Percentiles rank a stretch among this genome's conserved stretches.
Conservation (phyloP, 2,888 invertebrate genomes). For the Lepidocyrtinus sp. region DNA sequence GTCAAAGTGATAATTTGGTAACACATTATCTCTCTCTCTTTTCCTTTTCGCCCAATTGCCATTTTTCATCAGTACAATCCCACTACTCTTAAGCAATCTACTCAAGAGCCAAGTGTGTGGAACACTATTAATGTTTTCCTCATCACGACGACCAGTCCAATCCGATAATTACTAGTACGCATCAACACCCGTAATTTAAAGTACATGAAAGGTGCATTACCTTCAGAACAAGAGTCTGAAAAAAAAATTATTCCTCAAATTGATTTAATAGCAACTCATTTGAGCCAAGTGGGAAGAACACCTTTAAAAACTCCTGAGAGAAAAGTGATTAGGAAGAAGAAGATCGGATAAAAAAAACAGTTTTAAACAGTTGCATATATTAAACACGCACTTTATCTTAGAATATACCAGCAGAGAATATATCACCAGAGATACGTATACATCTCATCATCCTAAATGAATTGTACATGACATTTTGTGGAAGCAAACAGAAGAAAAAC, state of each 20-base stretch:
- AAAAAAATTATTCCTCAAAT: slow-evolving; percentile 37
- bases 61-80: too few species aligned
- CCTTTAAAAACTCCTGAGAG: background rate
- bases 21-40: too few species aligned
- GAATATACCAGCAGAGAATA: background rate
- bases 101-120: too few species aligned
- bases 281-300: slow-evolving; percentile 25
- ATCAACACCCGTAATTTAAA: background rate
- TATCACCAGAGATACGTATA: background rate
- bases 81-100: slow-evolving; percentile 13
- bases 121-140: slow-evolving; percentile 20
- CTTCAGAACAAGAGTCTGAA: background rate
- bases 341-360: too few species aligned
- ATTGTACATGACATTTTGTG: slow-evolving; percentile 51
- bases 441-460: slow-evolving; percentile 21
- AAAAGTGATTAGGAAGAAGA: background rate
- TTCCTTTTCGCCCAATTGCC: too few species aligned
- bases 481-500: slow-evolving; percentile 33
- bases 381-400: background rate
- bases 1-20: too few species aligned
- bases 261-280: slow-evolving; percentile 47
- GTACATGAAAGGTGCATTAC: slow-evolving; percentile 49
- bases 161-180: slow-evolving; percentile 27
- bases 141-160: slow-evolving; percentile 18
- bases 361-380: background rate